phyloP scores from a whole-genome alignment of 2,113 vertebrate genomes.

The Nycticebus coucang region DNA sequence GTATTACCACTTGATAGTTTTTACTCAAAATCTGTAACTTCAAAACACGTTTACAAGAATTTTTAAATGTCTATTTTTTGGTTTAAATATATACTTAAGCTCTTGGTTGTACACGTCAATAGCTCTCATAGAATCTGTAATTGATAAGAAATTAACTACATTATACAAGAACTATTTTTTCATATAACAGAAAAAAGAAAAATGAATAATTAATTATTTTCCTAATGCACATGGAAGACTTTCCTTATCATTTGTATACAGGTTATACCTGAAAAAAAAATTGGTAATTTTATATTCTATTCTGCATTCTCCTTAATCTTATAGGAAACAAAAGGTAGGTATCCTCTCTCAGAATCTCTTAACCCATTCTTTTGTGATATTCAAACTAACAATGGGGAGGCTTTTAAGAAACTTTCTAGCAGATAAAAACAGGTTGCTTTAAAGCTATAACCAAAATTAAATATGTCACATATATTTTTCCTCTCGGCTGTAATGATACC shows the following conservation, averaged over 20 bases:
- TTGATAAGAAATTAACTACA: neutral
- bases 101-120: neutral
- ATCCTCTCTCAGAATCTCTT: neutral
- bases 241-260: neutral
- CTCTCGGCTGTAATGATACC: neutral
- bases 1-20: neutral
- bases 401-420: neutral
- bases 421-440: neutral
- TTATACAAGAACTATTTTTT: neutral
- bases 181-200: neutral
- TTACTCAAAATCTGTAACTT: neutral
- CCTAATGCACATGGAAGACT: neutral
- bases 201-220: neutral
- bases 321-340: neutral
- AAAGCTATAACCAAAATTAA: neutral
- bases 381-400: neutral
- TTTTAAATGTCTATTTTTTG: neutral
- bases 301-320: neutral
- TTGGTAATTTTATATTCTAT: neutral
- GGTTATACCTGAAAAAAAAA: neutral
- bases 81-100: neutral
- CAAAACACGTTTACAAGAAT: neutral
- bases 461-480: neutral
- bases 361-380: neutral
- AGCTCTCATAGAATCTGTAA: neutral